Evolutionary conservation across 2,797 vertebrate genomes (phyloP).

Genomic region (Morelia viridis): DNA sequence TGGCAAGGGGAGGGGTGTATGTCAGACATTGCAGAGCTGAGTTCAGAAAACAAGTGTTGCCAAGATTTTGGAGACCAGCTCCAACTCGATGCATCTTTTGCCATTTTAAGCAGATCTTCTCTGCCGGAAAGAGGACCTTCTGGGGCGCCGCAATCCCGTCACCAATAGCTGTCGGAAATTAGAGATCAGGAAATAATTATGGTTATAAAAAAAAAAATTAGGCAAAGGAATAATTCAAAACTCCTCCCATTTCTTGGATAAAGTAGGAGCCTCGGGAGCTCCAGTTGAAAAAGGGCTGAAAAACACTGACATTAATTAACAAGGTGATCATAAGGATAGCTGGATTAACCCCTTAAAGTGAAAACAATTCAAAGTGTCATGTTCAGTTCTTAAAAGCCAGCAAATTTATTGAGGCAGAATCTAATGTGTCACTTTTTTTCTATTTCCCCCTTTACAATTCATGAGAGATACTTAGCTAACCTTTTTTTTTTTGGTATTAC

Average conservation of each 20-base stretch:
- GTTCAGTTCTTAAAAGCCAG: not conserved
- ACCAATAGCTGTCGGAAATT: conserved; percentile 73
- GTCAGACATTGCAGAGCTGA: conserved; percentile 94
- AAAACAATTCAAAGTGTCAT: not conserved
- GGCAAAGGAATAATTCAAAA: not conserved
- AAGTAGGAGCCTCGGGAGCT: not conserved
- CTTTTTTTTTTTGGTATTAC: no score
- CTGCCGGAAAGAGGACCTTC: conserved; percentile 90
- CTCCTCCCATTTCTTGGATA: not conserved
- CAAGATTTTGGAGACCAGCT: conserved; percentile 94
- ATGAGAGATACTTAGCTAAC: not conserved
- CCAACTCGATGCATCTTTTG: conserved; percentile 87
- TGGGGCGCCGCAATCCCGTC: conserved; percentile 92
- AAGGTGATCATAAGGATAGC: no score
- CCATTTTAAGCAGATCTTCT: conserved; percentile 93
- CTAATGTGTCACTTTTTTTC: not conserved
- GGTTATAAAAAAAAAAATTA: not conserved
- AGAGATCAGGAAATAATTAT: not conserved
- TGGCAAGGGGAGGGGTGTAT: conserved; percentile 92
- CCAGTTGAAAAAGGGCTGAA: not conserved
- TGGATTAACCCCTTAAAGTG: not conserved
- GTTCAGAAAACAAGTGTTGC: conserved; percentile 97
- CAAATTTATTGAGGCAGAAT: not conserved
- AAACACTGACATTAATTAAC: not conserved
- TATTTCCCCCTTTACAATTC: not conserved